phyloP scores from a whole-genome alignment of 2,797 vertebrate genomes.

The Hoplostethus mediterraneus region DNA sequence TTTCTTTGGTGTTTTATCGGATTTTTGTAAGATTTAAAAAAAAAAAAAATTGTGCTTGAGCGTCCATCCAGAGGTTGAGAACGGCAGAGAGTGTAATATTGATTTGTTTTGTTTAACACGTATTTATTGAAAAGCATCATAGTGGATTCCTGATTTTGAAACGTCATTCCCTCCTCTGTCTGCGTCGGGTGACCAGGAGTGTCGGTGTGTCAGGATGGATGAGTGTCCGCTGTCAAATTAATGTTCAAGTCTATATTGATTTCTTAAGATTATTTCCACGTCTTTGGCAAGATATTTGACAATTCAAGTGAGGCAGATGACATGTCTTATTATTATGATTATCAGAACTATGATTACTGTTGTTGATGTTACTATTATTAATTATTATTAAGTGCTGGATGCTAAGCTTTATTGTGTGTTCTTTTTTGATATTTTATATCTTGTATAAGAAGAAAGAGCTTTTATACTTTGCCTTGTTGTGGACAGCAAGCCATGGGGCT shows the following conservation, averaged over 20 bases:
- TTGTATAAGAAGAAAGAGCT: conserved; percentile 81
- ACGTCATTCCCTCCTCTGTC: conserved; percentile 72
- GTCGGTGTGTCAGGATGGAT: conserved; percentile 62
- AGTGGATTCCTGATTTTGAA: conserved; percentile 68
- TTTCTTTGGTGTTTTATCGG: conserved; percentile 60
- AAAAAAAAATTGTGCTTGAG: conserved; percentile 78
- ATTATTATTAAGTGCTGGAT: conserved; percentile 82
- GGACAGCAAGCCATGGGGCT: conserved; percentile 83
- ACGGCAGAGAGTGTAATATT: conserved; percentile 78
- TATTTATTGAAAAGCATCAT: conserved; percentile 85
- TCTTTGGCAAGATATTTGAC: conserved; percentile 74
- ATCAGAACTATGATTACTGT: conserved; percentile 82
- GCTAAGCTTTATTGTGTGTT: conserved; percentile 85
- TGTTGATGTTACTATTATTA: conserved; percentile 81
- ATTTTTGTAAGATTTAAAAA: conserved; percentile 67
- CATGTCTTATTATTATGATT: conserved; percentile 81
- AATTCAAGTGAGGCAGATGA: conserved; percentile 73
- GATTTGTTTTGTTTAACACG: conserved; percentile 78
- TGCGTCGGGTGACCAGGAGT: conserved; percentile 42
- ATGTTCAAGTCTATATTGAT: conserved; percentile 71
- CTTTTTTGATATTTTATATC: conserved; percentile 82
- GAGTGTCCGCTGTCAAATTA: conserved; percentile 57
- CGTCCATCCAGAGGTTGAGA: conserved; percentile 68
- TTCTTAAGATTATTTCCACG: conserved; percentile 77
- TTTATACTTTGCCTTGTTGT: conserved; percentile 85